Evolutionary conservation across 2,113 vertebrate species (phyloP).

Genomic region (Raja brachyura): DNA sequence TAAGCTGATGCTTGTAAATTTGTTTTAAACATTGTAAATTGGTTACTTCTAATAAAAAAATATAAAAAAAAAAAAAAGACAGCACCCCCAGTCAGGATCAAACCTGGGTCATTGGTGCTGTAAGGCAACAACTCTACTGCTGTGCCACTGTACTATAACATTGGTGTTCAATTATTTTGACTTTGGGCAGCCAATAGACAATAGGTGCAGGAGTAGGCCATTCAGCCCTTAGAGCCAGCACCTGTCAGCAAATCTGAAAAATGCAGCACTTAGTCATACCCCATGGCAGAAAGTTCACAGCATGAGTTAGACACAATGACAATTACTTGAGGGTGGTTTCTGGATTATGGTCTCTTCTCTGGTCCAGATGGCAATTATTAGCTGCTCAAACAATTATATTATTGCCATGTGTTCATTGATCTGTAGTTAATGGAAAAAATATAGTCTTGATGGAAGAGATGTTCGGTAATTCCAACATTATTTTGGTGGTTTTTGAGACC

Average conservation of each 20-base stretch:
- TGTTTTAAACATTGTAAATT: too few species aligned
- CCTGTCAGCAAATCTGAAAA: constrained; percentile 10
- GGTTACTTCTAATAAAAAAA: too few species aligned
- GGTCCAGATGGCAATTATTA: neutral
- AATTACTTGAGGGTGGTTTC: neutral
- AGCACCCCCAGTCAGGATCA: too few species aligned
- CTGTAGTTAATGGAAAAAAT: neutral
- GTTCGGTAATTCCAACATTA: neutral
- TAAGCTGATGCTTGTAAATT: too few species aligned
- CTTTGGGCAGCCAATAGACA: neutral
- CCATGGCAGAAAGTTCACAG: neutral
- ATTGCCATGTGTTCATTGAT: constrained; percentile 1
- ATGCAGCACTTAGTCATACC: neutral
- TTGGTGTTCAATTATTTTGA: neutral
- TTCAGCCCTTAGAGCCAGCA: too few species aligned
- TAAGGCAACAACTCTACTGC: too few species aligned
- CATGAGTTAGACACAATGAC: neutral
- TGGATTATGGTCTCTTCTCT: neutral
- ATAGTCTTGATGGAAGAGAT: neutral
- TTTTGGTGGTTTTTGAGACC: neutral
- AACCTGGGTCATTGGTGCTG: too few species aligned
- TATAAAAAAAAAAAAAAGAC: too few species aligned
- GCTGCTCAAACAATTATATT: neutral
- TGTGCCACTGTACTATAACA: too few species aligned
- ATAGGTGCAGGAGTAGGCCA: too few species aligned